A percentile compares a stretch with the other conserved stretches of the same genome.
Evolutionary conservation across 2,888 invertebrate species (phyloP).

Genomic region (Diaphora mendica): DNA sequence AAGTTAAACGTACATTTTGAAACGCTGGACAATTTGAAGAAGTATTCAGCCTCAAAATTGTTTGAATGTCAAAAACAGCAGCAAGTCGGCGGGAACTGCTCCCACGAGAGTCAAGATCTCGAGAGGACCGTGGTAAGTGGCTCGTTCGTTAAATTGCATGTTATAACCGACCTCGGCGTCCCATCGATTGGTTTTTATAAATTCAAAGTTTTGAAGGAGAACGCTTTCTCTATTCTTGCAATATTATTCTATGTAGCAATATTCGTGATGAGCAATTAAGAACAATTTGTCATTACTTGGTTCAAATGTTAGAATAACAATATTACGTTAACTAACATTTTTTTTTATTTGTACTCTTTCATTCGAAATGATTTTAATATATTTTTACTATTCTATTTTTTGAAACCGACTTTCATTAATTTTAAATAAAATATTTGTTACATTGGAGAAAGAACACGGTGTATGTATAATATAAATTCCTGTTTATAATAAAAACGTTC

Average conservation of each 20-base stretch:
- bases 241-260: background rate
- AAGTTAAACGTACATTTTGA: constrained; percentile 84
- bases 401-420: background rate
- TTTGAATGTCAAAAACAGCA: constrained; percentile 84
- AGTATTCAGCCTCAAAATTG: constrained; percentile 82
- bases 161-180: background rate
- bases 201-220: background rate
- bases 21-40: constrained; percentile 81
- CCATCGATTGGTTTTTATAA: background rate
- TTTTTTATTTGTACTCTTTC: background rate
- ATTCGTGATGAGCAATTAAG: background rate
- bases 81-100: constrained; percentile 83
- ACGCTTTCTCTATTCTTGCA: background rate
- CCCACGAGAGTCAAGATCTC: constrained; percentile 82
- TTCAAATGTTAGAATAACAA: background rate
- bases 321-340: background rate
- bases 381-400: background rate
- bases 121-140: constrained; percentile 80
- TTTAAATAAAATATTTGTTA: background rate
- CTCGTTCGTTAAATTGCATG: background rate
- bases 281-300: background rate
- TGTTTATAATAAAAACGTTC: background rate
- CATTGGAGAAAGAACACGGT: background rate
- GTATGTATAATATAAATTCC: background rate
- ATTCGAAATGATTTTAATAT: background rate